These are phyloP conservation scores for Enteromius argenteus DNA, from an alignment of 2,797 vertebrate species.

Conservation along the genomic window DNA sequence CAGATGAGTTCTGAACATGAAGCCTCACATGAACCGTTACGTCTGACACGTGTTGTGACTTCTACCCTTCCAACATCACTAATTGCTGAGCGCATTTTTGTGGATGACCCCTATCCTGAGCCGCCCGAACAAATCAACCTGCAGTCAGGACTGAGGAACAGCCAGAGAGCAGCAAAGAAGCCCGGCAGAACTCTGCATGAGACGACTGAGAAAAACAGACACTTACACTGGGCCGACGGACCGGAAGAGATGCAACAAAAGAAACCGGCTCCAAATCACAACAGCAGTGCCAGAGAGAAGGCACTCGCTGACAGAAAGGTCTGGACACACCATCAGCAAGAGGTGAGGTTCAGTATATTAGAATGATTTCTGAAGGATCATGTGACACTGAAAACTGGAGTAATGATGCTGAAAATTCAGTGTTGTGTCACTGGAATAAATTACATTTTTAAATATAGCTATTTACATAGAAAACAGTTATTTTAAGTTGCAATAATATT, in stretches of 20 bases:
- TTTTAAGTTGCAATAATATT: neutral
- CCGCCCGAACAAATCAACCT: constrained; percentile 71
- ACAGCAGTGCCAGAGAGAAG: neutral
- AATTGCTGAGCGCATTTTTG: constrained; percentile 75
- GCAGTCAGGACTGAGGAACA: constrained; percentile 17
- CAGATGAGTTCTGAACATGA: constrained; percentile 60
- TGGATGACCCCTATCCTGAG: neutral
- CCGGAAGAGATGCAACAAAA: neutral
- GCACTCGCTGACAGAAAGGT: constrained; percentile 2
- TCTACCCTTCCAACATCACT: constrained; percentile 77
- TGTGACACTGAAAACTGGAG: neutral
- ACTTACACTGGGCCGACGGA: neutral
- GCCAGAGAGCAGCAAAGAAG: neutral
- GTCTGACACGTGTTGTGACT: constrained; percentile 77
- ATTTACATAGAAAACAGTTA: neutral
- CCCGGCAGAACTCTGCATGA: neutral
- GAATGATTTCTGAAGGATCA: neutral
- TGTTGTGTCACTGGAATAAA: neutral
- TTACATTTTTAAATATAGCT: neutral
- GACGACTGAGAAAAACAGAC: constrained; percentile 1
- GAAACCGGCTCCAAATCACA: neutral
- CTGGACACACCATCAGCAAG: neutral
- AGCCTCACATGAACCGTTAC: constrained; percentile 73
- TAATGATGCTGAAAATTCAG: neutral
- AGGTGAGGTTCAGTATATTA: constrained; percentile 3